Evolutionary conservation across 30 jellyfish, hydroid and myxozoan genomes (phyloP).

Genomic region (Mastigias papua): DNA sequence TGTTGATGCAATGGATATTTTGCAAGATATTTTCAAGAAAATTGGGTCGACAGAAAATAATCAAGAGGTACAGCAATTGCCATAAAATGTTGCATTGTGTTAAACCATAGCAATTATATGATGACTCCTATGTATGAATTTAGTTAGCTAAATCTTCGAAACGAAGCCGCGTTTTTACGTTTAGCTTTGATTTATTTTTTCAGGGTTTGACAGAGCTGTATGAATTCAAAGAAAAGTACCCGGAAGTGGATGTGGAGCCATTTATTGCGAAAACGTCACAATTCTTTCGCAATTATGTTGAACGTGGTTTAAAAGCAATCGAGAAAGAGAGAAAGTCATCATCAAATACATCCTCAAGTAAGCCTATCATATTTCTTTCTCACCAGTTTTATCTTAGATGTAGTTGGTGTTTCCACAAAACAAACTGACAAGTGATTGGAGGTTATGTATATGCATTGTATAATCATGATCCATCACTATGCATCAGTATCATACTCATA

Average conservation of each 20-base stretch:
- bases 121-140: too few relatives aligned
- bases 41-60: constrained; percentile 96
- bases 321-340: constrained; percentile 78
- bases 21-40: constrained; percentile 85
- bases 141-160: neutral
- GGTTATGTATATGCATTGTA: too few relatives aligned
- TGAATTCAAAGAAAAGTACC: constrained; percentile 89
- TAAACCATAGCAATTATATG: too few relatives aligned
- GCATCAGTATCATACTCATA: too few relatives aligned
- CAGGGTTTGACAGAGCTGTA: constrained; percentile 93
- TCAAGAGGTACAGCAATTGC: constrained; percentile 59
- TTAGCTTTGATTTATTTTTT: neutral
- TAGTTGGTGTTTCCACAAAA: too few relatives aligned
- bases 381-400: too few relatives aligned
- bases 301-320: constrained; percentile 84
- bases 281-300: constrained; percentile 91
- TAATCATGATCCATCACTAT: too few relatives aligned
- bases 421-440: too few relatives aligned
- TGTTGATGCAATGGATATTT: constrained; percentile 47
- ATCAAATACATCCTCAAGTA: neutral
- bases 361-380: too few relatives aligned
- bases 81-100: too few relatives aligned
- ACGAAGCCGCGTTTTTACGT: neutral
- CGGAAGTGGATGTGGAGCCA: constrained; percentile 92
- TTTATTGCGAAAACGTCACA: constrained; percentile 85